Percentiles rank a stretch among this genome's conserved stretches.
Evolutionary conservation across 2,888 invertebrate genomes (phyloP).

Genomic region (Cerastoderma edule): DNA sequence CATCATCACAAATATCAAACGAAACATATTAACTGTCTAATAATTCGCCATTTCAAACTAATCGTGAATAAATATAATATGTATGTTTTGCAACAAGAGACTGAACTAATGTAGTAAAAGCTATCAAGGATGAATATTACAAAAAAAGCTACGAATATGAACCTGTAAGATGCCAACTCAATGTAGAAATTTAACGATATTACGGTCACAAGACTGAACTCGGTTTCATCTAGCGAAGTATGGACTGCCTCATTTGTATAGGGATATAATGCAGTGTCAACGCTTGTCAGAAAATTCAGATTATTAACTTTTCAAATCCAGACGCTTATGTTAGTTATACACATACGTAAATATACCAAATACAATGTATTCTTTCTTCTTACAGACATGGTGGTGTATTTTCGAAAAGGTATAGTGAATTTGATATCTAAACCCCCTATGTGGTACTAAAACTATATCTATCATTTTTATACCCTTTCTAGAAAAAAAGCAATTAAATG

Average conservation of each 20-base stretch:
- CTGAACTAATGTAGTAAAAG: too few species aligned
- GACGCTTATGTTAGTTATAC: neutral
- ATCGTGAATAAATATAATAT: too few species aligned
- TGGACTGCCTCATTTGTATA: neutral
- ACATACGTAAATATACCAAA: neutral
- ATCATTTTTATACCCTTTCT: neutral
- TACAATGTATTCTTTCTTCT: constrained; percentile 18
- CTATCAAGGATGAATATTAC: too few species aligned
- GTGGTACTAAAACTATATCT: neutral
- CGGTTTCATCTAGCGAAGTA: neutral
- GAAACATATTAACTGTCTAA: too few species aligned
- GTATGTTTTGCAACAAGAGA: too few species aligned
- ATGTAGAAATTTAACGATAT: too few species aligned
- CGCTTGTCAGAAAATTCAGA: neutral
- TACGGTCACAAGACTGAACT: neutral
- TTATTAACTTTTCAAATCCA: neutral
- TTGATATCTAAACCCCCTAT: neutral
- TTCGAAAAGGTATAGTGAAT: constrained; percentile 61
- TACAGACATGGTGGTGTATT: constrained; percentile 56
- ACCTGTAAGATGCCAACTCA: too few species aligned
- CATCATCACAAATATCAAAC: too few species aligned
- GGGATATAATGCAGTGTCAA: neutral
- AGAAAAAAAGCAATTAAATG: neutral
- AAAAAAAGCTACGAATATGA: too few species aligned
- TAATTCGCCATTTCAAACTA: too few species aligned